phyloP scores from a whole-genome alignment of 1,140 invertebrate genomes.

The Drosophila oshimai region DNA sequence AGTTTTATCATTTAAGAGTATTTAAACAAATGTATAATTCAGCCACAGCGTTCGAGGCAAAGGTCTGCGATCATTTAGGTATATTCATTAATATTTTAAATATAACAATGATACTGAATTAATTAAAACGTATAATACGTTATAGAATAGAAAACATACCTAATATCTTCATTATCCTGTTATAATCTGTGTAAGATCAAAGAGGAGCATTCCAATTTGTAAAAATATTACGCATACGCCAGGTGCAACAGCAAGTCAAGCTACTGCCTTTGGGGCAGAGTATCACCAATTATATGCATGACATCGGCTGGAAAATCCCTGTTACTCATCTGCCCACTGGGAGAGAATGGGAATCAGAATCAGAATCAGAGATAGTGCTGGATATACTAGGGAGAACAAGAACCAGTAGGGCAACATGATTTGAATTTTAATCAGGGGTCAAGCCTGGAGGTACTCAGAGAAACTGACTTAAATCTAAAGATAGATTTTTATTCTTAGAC shows the following conservation, averaged over 20 bases:
- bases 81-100: no score
- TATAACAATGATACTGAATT: no score
- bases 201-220: background rate
- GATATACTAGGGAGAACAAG: background rate
- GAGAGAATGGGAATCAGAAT: no score
- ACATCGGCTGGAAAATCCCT: conserved; percentile 61
- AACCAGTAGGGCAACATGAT: background rate
- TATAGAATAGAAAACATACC: no score
- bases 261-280: conserved; percentile 11
- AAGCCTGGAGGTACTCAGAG: background rate
- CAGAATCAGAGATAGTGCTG: background rate
- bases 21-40: no score
- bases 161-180: no score
- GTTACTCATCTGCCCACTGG: conserved; percentile 50
- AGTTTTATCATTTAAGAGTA: no score
- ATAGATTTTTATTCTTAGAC: no score
- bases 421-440: background rate
- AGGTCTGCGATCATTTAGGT: no score
- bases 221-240: background rate
- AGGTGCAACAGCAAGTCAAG: background rate
- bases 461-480: background rate
- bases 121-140: no score
- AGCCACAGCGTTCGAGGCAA: no score
- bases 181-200: background rate
- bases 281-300: conserved; percentile 53